A percentile compares a stretch with the other conserved stretches of the same genome.
Conservation (phyloP, 2,888 invertebrate genomes). For the Andrena fulva region DNA sequence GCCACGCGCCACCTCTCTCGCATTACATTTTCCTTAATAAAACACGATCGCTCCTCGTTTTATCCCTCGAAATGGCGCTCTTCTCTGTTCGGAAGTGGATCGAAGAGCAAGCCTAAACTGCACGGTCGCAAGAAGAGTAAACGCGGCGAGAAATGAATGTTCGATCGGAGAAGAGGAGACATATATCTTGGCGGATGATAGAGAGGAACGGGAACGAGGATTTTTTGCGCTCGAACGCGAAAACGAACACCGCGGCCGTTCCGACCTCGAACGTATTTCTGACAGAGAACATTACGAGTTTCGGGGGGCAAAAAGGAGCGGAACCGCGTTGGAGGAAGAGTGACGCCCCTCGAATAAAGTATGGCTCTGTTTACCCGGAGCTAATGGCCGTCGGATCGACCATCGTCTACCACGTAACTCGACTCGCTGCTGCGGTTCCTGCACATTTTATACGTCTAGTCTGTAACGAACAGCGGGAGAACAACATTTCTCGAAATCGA, state of each 20-base stretch:
- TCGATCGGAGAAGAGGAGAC: constrained; percentile 8
- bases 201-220: constrained; percentile 10
- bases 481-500: constrained; percentile 49
- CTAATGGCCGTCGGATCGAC: constrained; percentile 83
- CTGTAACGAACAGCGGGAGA: constrained; percentile 49
- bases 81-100: background rate
- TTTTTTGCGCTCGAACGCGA: constrained; percentile 51
- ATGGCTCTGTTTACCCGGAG: constrained; percentile 84
- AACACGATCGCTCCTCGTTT: constrained; percentile 6
- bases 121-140: too few species aligned
- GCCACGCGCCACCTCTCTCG: constrained; percentile 66
- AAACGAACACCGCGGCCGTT: constrained; percentile 51
- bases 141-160: constrained; percentile 7
- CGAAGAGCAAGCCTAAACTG: background rate
- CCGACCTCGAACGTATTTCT: constrained; percentile 58
- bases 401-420: constrained; percentile 78
- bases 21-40: constrained; percentile 12
- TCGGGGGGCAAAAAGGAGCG: constrained; percentile 76
- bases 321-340: constrained; percentile 80
- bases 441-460: constrained; percentile 59
- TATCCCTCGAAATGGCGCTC: background rate
- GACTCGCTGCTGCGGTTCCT: constrained; percentile 59
- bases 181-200: constrained; percentile 46
- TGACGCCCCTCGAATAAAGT: constrained; percentile 83
- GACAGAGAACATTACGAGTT: constrained; percentile 70